Percentiles rank a stretch among this genome's conserved stretches.
phyloP scores from a whole-genome alignment of 2,797 vertebrate genomes.

The Anisognathus igniventris region DNA sequence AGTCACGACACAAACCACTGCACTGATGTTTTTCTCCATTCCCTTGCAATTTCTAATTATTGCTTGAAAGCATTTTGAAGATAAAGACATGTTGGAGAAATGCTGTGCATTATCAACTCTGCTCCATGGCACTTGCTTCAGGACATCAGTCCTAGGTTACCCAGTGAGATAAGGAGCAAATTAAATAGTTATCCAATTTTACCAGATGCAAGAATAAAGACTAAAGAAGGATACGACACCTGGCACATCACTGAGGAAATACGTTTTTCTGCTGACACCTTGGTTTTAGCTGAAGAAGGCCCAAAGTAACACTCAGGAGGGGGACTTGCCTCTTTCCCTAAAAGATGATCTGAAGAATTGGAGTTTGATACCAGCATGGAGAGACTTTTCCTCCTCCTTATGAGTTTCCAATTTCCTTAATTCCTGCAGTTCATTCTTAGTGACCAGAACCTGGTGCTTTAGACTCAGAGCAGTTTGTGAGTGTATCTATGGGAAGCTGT shows the following conservation, averaged over 20 bases:
- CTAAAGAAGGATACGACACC: background rate
- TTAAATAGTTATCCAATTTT: background rate
- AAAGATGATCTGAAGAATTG: background rate
- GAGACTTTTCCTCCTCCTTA: background rate
- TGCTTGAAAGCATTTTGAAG: background rate
- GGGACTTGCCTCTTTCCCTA: background rate
- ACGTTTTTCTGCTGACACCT: background rate
- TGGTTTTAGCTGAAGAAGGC: background rate
- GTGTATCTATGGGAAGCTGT: accelerated
- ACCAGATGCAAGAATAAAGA: background rate
- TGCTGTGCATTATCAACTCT: background rate
- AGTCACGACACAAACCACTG: background rate
- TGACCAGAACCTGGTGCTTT: background rate
- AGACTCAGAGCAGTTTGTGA: background rate
- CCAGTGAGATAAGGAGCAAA: background rate
- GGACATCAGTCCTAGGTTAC: background rate
- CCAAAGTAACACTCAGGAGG: background rate
- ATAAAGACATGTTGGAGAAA: background rate
- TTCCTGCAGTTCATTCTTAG: background rate
- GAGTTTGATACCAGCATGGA: background rate
- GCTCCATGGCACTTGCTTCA: background rate
- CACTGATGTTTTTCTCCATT: background rate
- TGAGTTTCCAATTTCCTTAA: background rate
- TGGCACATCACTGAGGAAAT: background rate
- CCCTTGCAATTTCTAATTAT: background rate